Percentiles rank a stretch among this genome's conserved stretches.
phyloP scores from a whole-genome alignment of 64 coral and sea anemone genomes.

The Pocillopora damicornis region DNA sequence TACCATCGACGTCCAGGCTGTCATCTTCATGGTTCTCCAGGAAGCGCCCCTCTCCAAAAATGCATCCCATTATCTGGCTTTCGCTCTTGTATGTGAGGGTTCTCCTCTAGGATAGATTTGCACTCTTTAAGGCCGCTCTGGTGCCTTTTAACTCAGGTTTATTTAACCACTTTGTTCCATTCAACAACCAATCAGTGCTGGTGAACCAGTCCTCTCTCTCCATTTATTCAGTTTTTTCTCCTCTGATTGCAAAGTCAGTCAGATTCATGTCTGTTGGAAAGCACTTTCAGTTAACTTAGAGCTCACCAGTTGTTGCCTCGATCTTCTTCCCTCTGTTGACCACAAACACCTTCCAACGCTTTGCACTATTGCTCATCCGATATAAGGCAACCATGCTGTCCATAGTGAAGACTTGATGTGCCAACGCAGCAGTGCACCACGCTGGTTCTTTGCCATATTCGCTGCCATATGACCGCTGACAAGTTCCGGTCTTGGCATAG shows the following conservation, averaged over 20 bases:
- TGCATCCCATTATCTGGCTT: conserved; percentile 25
- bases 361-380: conserved; percentile 47
- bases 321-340: conserved; percentile 36
- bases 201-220: neutral
- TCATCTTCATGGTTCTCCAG: conserved; percentile 48
- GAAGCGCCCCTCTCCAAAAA: conserved; percentile 8
- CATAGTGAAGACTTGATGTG: conserved; percentile 42
- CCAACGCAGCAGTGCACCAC: conserved; percentile 11
- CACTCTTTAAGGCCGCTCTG: conserved; percentile 1
- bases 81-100: neutral
- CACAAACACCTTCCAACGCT: conserved; percentile 46
- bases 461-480: conserved; percentile 45
- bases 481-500: conserved; percentile 37
- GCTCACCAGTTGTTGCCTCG: neutral
- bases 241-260: conserved; percentile 2
- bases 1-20: conserved; percentile 44
- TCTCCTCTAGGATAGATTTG: neutral
- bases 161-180: neutral
- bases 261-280: conserved; percentile 14
- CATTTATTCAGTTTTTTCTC: neutral
- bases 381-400: conserved; percentile 62
- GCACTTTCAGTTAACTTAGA: neutral
- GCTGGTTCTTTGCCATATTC: conserved; percentile 34
- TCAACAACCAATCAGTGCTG: neutral
- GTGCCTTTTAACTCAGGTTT: neutral